These are phyloP conservation scores for Panagrolaimus sp. DNA, from an alignment of 1,140 invertebrate species.

Conservation along the genomic window DNA sequence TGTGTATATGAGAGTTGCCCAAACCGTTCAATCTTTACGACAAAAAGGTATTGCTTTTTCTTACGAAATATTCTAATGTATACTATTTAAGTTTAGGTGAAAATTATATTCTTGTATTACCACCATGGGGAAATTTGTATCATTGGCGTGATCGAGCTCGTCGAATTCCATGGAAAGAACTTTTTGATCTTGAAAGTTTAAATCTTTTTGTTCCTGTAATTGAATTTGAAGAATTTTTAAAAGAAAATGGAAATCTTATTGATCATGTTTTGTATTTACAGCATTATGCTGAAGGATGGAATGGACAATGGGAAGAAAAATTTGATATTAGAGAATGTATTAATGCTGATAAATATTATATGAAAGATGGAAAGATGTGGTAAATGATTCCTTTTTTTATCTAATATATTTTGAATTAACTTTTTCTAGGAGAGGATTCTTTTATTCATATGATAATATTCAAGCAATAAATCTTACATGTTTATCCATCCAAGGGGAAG, in stretches of 20 bases:
- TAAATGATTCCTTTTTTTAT: slow-evolving; percentile 24
- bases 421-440: slow-evolving; percentile 62
- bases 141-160: slow-evolving; percentile 73
- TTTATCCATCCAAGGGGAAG: slow-evolving; percentile 76
- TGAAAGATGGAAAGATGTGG: slow-evolving; percentile 50
- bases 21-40: slow-evolving; percentile 70
- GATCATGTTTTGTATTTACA: slow-evolving; percentile 76
- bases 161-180: slow-evolving; percentile 71
- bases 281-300: slow-evolving; percentile 78
- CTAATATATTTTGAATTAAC: slow-evolving; percentile 18
- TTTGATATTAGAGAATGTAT: slow-evolving; percentile 68
- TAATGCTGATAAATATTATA: slow-evolving; percentile 53
- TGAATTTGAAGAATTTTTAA: slow-evolving; percentile 77
- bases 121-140: slow-evolving; percentile 80
- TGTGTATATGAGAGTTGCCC: slow-evolving; percentile 85
- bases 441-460: slow-evolving; percentile 69
- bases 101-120: slow-evolving; percentile 68
- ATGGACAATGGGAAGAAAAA: slow-evolving; percentile 75
- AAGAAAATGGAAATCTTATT: slow-evolving; percentile 63
- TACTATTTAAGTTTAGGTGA: slow-evolving; percentile 39
- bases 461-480: slow-evolving; percentile 69
- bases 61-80: slow-evolving; percentile 64
- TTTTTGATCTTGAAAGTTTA: slow-evolving; percentile 80
- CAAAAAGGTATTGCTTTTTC: slow-evolving; percentile 60
- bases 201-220: slow-evolving; percentile 75